Conservation (phyloP, 2,888 invertebrate species). For the Horisme vitalbata region DNA sequence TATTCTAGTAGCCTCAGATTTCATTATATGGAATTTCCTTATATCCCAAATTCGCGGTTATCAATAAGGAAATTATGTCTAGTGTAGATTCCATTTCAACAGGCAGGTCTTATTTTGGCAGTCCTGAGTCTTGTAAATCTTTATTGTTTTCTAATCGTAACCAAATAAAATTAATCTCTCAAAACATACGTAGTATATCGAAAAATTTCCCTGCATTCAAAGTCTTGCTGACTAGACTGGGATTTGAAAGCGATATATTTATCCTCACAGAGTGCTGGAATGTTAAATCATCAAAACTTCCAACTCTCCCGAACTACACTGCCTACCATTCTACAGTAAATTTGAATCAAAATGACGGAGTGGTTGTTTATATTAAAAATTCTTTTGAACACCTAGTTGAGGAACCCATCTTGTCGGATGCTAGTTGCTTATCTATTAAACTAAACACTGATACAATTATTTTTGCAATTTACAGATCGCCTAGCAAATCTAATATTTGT, state of each 20-base stretch:
- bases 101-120: neutral
- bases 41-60: neutral
- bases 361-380: neutral
- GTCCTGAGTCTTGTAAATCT: neutral
- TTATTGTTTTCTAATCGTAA: no score
- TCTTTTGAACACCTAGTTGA: neutral
- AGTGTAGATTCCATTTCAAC: neutral
- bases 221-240: neutral
- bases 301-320: neutral
- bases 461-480: neutral
- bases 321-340: neutral
- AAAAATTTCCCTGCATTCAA: no score
- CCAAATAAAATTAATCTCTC: no score
- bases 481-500: neutral
- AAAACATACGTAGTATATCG: no score
- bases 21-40: no score
- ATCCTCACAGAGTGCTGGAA: slow-evolving; percentile 2
- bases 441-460: neutral
- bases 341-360: neutral
- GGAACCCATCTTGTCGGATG: neutral
- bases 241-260: neutral
- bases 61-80: neutral
- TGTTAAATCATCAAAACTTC: neutral
- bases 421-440: neutral
- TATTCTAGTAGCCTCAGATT: no score